Percentiles rank a stretch among this genome's conserved stretches.
Conservation (phyloP, 2,888 invertebrate species). For the Graphium colonna region DNA sequence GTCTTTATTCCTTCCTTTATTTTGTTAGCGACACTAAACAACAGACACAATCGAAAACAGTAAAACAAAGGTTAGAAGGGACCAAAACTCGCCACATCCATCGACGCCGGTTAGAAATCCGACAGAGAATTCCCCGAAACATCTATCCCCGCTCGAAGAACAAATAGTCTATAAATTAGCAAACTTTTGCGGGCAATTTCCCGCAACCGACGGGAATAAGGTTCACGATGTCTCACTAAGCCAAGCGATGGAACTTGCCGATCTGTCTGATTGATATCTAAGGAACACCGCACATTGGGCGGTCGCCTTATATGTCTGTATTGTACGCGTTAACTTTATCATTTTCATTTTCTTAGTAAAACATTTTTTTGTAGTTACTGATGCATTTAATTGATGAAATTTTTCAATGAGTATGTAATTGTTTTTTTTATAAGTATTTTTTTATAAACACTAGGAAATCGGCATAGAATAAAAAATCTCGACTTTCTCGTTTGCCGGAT, state of each 20-base stretch:
- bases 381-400: no score
- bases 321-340: no score
- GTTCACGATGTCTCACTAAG: constrained; percentile 53
- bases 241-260: constrained; percentile 28
- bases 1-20: no score
- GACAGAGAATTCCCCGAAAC: constrained; percentile 4
- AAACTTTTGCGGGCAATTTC: constrained; percentile 74
- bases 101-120: background rate
- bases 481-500: no score
- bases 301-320: background rate
- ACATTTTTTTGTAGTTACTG: no score
- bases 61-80: background rate
- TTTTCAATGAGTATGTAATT: no score
- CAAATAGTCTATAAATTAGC: constrained; percentile 68
- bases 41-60: no score
- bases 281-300: background rate
- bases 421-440: no score
- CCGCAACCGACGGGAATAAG: constrained; percentile 64
- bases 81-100: background rate
- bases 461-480: no score
- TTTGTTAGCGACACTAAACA: no score
- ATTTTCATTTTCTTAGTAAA: no score
- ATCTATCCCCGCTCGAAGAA: constrained; percentile 37
- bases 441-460: no score
- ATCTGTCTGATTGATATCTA: constrained; percentile 11